phyloP scores from a whole-genome alignment of 2,113 vertebrate species.

The Meleagris gallopavo region DNA sequence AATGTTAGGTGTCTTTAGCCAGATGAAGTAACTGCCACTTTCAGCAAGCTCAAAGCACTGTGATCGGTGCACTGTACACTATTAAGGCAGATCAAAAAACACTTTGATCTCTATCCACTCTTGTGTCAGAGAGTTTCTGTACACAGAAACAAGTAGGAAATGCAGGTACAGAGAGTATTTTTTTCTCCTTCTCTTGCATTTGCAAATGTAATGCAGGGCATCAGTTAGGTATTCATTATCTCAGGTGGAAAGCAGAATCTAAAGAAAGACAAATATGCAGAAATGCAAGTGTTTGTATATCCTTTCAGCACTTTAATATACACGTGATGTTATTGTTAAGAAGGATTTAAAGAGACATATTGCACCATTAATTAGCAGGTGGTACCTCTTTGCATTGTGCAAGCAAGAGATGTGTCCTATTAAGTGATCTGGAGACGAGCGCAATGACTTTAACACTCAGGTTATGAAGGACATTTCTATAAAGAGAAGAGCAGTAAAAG shows the following conservation, averaged over 20 bases:
- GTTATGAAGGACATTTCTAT: constrained; percentile 51
- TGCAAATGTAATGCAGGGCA: not conserved
- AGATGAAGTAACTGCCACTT: not conserved
- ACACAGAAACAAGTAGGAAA: not conserved
- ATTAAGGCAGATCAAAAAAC: not conserved
- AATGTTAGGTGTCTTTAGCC: not conserved
- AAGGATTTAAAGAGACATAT: constrained; percentile 50
- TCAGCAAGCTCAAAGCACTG: not conserved
- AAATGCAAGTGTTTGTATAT: constrained; percentile 25
- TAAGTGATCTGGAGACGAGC: constrained; percentile 34
- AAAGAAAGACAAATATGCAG: not conserved
- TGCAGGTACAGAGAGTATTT: not conserved
- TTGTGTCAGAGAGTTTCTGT: not conserved
- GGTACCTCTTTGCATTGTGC: constrained; percentile 45
- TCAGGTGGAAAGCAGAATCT: not conserved
- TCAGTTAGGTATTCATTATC: not conserved
- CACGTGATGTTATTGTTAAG: constrained; percentile 24
- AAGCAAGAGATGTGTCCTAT: constrained; percentile 46
- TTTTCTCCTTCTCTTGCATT: not conserved
- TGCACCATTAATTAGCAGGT: constrained; percentile 57
- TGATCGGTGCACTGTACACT: not conserved
- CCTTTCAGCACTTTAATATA: constrained; percentile 57
- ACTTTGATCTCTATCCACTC: not conserved
- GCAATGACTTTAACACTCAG: not conserved
- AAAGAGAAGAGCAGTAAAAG: constrained; percentile 3